Evolutionary conservation across 1,140 invertebrate genomes (phyloP).

Genomic region (Paracyclopina nana): DNA sequence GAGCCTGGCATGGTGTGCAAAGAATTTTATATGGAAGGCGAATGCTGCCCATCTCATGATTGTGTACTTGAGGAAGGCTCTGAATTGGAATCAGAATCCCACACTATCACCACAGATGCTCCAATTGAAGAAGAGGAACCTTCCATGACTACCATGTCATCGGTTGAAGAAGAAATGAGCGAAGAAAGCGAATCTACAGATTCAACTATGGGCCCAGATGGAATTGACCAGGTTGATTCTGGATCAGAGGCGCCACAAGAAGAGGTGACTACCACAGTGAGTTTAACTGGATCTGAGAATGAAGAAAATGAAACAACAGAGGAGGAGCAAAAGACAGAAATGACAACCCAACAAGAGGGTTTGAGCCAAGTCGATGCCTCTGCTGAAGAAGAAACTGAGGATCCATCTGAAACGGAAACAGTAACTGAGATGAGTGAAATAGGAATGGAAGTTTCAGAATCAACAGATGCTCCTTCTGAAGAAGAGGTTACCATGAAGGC

Average conservation of each 20-base stretch:
- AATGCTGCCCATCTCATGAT: constrained; percentile 19
- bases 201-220: too few species aligned
- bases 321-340: neutral
- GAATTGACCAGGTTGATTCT: too few species aligned
- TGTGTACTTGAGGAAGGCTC: constrained; percentile 12
- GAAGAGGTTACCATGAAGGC: neutral
- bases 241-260: too few species aligned
- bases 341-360: neutral
- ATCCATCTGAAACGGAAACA: constrained; percentile 10
- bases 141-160: constrained; percentile 15
- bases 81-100: neutral
- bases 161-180: neutral
- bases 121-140: constrained; percentile 25
- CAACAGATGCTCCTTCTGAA: neutral
- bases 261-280: too few species aligned
- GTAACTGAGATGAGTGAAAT: constrained; percentile 3
- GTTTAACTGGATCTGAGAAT: too few species aligned
- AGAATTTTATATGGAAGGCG: constrained; percentile 15
- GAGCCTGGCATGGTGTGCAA: constrained; percentile 17
- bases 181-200: constrained; percentile 1
- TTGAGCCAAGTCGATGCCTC: constrained; percentile 1
- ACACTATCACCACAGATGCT: constrained; percentile 23
- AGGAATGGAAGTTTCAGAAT: constrained; percentile 9
- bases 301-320: too few species aligned
- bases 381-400: constrained; percentile 20